Percentiles rank a stretch among this genome's conserved stretches.
phyloP scores from a whole-genome alignment of 2,797 vertebrate species.

The Delichon dasypus region DNA sequence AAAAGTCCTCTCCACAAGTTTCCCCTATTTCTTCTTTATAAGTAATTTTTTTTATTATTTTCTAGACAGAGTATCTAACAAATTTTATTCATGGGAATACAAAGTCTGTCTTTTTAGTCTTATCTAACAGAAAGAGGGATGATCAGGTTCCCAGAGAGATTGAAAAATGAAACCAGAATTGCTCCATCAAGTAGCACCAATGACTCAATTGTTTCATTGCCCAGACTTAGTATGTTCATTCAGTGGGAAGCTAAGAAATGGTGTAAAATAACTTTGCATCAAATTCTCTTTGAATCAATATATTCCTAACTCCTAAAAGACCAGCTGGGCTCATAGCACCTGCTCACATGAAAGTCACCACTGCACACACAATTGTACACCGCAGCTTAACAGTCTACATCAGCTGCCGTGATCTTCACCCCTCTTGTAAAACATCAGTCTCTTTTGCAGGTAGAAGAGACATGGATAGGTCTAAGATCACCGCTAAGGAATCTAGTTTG shows the following conservation, averaged over 20 bases:
- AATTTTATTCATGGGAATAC: background rate
- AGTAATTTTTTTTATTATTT: background rate
- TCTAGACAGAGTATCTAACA: background rate
- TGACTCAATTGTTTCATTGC: background rate
- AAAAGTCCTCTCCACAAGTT: background rate
- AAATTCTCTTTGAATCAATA: background rate
- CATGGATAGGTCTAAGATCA: background rate
- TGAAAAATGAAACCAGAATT: background rate
- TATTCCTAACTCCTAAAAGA: background rate
- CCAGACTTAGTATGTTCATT: background rate
- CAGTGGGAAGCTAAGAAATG: background rate
- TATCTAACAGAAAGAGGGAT: background rate
- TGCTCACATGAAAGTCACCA: background rate
- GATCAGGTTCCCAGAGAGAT: background rate
- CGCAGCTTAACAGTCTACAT: background rate
- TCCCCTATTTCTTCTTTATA: background rate
- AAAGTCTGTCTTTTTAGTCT: background rate
- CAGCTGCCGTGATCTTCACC: background rate
- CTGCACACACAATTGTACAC: accelerated
- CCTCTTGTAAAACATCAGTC: background rate
- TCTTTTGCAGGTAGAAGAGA: background rate
- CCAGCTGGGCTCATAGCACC: background rate
- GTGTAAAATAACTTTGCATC: background rate
- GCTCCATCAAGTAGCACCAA: background rate
- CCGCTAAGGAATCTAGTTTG: background rate